Base-by-base conservation (phyloP, 2,113 vertebrate species). In the Pomatostomus ruficeps region DNA sequence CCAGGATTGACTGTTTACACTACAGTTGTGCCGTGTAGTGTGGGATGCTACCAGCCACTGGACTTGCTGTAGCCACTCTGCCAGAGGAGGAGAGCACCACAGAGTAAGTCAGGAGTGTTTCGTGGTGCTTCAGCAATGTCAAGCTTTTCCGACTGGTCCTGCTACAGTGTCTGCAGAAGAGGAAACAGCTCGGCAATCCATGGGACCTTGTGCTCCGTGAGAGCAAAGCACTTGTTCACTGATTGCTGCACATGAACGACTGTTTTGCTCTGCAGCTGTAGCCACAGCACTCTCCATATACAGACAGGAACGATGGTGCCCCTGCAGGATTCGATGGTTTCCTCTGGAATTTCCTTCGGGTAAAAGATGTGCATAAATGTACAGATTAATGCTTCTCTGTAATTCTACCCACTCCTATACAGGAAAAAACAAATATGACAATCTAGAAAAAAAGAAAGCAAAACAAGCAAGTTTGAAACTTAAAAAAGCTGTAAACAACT, bases 1-100 rank as follows among this genome's bases (percentile, higher is more conserved):
- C 36, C 25, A 10, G 10, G 55, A 31, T 10, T 75, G 43, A 35
- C 48, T 3, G 1, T 38, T 63, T 62, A 14, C 43, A 10, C 10
- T 54, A 13, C 46, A 48, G 0, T 10, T 36, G 23, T 16, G 23
- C 62, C 17, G 33, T 3, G 25, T 9, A 5, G n/a, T 1, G 6
- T 12, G 28, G 46, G n/a, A 46, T n/a, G 33, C 35, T 63, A 9
- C 11, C 55, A 62, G 48, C 57, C 17, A 1, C 2, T 51, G 81
- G 57, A 57, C 71, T 38, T 6, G 4, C 81, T 52, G 36, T 8
- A 25, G 61, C 51, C 18, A 2, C 63, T 36, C 54, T 58, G 59
- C 65, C 4, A 2, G 42, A 51, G 33, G 43, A 42, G 20, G 40
- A 67, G 35, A 3, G 2, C 25, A 21, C 12, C 54, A 45, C 14